Base-by-base conservation (phyloP, 30 jellyfish, hydroid and myxozoan species). In the Aurelia sp. region DNA sequence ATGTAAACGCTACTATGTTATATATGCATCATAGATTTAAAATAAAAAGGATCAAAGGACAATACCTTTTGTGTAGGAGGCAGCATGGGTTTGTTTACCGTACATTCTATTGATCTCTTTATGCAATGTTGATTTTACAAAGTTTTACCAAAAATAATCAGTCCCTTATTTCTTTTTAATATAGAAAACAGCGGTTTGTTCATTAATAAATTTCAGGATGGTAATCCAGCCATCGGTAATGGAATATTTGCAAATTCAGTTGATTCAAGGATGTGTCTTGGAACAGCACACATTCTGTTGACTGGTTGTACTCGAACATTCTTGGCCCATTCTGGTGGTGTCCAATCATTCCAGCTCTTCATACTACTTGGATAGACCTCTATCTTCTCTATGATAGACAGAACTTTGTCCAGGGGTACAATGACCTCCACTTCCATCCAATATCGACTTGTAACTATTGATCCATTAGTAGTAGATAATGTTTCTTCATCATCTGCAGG, bases 301-400 rank as follows among this genome's bases (percentile, higher is more conserved):
- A 72, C 50, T 15, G 69, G 62, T 9, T 18, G 22, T 19, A 82
- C 86, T 16, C 22, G 22, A 11, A 33, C 71, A 55, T 70, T 62
- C 55, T 71, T 70, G 4, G 73, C 47, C 92, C 92, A 82, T 6
- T 82, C 92, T 13, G 92, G 86, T 51, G 85, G 86, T 35, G 74
- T 70, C 92, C 92, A 82, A 10, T 16, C 57, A 13, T 31, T 31
- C 92, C 92, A 82, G 51, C 51, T 74, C 16, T 55, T 65, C n/a
- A 44, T 21, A 4, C 86, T 52, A 57, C 30, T 62, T 17, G 92
- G 92, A 22, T 15, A 82, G 19, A 82, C 62, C 52, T 82, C 79
- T 31, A 82, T 62, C 44, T 81, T 81, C n/a, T 35, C 19, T 22
- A 33, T 15, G 13, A 82, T 76, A 31, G 92, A 70, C 41, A 82